Base-by-base conservation (phyloP, 2,113 vertebrate species). In the Chamaea fasciata region DNA sequence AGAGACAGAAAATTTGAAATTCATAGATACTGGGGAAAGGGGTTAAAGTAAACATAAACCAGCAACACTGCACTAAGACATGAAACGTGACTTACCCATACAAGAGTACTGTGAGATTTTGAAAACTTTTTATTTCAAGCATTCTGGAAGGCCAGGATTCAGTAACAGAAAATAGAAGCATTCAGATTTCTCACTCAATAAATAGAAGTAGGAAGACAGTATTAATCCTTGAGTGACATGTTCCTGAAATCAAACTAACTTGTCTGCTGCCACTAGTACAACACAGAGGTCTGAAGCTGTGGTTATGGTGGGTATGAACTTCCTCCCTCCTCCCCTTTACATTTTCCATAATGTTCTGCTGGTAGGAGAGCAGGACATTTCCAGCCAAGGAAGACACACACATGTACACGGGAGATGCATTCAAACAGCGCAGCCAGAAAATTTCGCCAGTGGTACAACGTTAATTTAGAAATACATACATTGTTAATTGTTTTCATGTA, bases 41-140 rank as follows among this genome's bases (percentile, higher is more conserved):
- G 3, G 13, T 89, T 71, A 37, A 67, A 80, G 50, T 60, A 55
- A 67, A 67, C 15, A 73, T 41, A n/a, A 82, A 44, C 15, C 37
- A 33, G 37, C 57, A 85, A 39, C 16, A 75, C 31, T 15, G 22
- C 49, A 7, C 39, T 42, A 42, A 59, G 69, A 78, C 27, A 55
- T 37, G 5, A 50, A 90, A 49, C 5, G 21, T 20, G 7, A 67
- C 63, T 69, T 52, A 9, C 39, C 19, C 35, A 8, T 56, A 28
- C 7, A 33, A 64, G 27, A 53, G 23, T 26, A 65, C 37, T 8
- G 49, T 12, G 12, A 49, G 55, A 65, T 86, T 92, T 77, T 60
- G 24, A 73, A 63, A 83, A 60, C 10, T 17, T 84, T 95, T 94
- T 90, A 88, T 90, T 92, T 95, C 65, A 81, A 83, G 60, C 47